Evolutionary conservation across 2,797 vertebrate species (phyloP).

Genomic region (Numenius phaeopus): DNA sequence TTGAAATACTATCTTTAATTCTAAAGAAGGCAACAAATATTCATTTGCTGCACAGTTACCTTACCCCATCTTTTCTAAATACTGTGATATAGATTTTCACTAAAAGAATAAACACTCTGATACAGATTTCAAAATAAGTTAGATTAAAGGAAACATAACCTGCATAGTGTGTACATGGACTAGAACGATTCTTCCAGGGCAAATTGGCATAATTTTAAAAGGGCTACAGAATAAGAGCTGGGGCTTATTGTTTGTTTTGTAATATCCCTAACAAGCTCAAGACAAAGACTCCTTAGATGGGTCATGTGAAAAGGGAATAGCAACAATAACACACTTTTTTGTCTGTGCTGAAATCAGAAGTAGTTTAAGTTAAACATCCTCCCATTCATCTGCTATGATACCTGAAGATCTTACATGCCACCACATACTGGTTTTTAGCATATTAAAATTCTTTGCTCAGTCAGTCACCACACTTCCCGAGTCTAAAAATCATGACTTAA

Average conservation of each 20-base stretch:
- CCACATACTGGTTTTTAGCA: not conserved
- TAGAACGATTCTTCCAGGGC: not conserved
- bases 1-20: not conserved
- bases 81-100: not conserved
- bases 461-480: not conserved
- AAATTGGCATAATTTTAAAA: not conserved
- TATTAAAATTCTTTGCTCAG: not conserved
- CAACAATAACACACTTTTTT: not conserved
- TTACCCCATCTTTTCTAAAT: not conserved
- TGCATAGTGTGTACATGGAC: not conserved
- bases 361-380: not conserved
- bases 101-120: not conserved
- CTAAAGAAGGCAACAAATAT: not conserved
- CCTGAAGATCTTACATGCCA: not conserved
- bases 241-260: not conserved
- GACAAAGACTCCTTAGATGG: not conserved
- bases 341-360: not conserved
- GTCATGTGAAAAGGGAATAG: not conserved
- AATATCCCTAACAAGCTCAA: not conserved
- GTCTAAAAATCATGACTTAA: not conserved
- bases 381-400: not conserved
- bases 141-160: not conserved
- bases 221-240: not conserved
- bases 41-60: not conserved
- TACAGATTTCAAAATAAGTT: not conserved